Percentiles rank a stretch among this genome's conserved stretches.
phyloP scores from a whole-genome alignment of 2,888 invertebrate genomes.

The Balanococcus diminutus region DNA sequence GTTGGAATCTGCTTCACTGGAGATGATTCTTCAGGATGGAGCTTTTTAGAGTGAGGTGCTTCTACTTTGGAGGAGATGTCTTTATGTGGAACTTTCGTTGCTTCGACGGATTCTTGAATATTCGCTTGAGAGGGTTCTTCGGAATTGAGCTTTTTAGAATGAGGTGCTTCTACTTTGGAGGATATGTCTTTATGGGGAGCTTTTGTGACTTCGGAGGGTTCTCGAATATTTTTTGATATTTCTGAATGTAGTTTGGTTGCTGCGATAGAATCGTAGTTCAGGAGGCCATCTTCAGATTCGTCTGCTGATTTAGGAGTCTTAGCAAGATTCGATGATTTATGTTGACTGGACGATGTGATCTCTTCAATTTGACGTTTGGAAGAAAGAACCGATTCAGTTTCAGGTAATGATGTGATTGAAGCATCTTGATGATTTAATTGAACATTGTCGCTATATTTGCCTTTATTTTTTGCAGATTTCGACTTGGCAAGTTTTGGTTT shows the following conservation, averaged over 20 bases:
- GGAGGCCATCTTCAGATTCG: neutral
- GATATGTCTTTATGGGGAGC: neutral
- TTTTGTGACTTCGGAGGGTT: neutral
- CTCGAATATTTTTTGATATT: neutral
- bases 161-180: neutral
- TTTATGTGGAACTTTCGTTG: neutral
- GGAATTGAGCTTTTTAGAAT: too few relatives aligned
- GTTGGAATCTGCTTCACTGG: neutral
- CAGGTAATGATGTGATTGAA: neutral
- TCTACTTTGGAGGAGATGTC: neutral
- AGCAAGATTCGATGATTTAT: neutral
- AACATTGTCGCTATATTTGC: neutral
- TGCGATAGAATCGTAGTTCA: neutral
- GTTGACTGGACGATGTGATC: neutral
- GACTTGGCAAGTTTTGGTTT: neutral
- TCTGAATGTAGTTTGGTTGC: neutral
- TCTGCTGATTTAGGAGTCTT: neutral
- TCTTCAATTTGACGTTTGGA: neutral
- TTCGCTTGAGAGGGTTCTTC: neutral
- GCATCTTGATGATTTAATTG: neutral
- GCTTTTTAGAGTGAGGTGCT: too few relatives aligned
- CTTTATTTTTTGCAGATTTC: neutral
- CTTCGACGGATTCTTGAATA: neutral
- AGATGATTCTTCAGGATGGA: too few relatives aligned
- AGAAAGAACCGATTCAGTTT: neutral